These are phyloP conservation scores for Agapornis canus DNA, from an alignment of 2,797 vertebrate species.

Conservation along the genomic window DNA sequence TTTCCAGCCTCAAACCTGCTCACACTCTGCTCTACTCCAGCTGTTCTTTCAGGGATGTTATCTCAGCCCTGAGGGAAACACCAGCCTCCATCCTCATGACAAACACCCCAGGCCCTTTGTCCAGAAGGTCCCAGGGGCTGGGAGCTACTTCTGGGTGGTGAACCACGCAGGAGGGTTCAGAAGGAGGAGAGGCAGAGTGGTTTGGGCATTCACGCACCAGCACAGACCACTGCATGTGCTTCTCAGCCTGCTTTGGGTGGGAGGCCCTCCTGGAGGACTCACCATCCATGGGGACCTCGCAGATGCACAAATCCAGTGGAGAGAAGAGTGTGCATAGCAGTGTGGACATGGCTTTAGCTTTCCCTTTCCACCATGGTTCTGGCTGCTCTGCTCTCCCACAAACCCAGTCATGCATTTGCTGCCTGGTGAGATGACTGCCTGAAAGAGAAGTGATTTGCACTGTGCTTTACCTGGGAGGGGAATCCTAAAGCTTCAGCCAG, in stretches of 20 bases:
- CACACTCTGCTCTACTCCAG: rapidly evolving
- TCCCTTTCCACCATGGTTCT: rapidly evolving
- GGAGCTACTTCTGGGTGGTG: not conserved
- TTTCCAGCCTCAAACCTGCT: not conserved
- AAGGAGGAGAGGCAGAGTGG: rapidly evolving
- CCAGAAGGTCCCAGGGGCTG: not conserved
- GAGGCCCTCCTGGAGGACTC: not conserved
- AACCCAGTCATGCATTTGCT: rapidly evolving
- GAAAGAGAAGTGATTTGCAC: not conserved
- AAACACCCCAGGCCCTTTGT: not conserved
- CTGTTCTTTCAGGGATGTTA: not conserved
- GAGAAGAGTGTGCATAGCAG: not conserved
- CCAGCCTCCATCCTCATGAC: not conserved
- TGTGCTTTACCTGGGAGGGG: not conserved
- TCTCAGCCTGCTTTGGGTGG: not conserved
- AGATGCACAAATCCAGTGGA: not conserved
- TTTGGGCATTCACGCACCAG: not conserved
- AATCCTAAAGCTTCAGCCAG: not conserved
- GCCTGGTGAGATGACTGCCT: not conserved
- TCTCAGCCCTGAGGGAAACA: not conserved
- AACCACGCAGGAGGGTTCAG: not conserved
- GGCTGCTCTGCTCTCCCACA: not conserved
- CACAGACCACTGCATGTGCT: not conserved
- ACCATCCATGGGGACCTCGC: not conserved
- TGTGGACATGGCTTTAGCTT: not conserved